phyloP scores from a whole-genome alignment of 2,888 invertebrate genomes.

The Peribatodes rhomboidaria region DNA sequence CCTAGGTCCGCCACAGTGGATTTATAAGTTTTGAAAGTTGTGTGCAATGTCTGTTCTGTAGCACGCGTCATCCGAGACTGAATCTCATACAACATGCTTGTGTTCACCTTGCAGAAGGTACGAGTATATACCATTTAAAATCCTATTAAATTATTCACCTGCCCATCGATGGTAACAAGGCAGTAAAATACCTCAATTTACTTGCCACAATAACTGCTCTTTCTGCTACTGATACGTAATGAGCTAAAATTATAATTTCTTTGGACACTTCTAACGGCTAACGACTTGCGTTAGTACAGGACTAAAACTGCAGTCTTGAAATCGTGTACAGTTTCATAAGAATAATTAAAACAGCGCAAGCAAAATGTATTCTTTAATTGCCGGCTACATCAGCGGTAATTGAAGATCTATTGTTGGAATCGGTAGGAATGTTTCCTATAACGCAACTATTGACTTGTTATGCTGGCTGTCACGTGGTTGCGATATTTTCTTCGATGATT shows the following conservation, averaged over 20 bases:
- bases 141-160: too few relatives aligned
- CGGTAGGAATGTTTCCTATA: conserved; percentile 41
- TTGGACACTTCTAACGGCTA: background rate
- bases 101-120: too few relatives aligned
- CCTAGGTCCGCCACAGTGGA: too few relatives aligned
- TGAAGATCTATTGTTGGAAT: conserved; percentile 43
- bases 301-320: conserved; percentile 8
- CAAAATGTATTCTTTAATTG: conserved; percentile 49
- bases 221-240: background rate
- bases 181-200: background rate
- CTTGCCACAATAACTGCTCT: background rate
- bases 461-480: conserved; percentile 11
- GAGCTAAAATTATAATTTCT: too few relatives aligned
- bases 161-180: too few relatives aligned
- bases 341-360: conserved; percentile 32
- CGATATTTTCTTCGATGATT: conserved; percentile 12
- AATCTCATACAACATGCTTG: too few relatives aligned
- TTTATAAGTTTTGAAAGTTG: too few relatives aligned
- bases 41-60: too few relatives aligned
- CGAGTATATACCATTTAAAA: too few relatives aligned
- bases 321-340: conserved; percentile 22
- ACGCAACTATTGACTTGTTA: conserved; percentile 25
- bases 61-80: too few relatives aligned
- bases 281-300: background rate
- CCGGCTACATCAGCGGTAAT: conserved; percentile 48